A percentile compares a stretch with the other conserved stretches of the same genome.
Evolutionary conservation across 2,888 invertebrate genomes (phyloP).

Genomic region (Eupithecia tripunctaria): DNA sequence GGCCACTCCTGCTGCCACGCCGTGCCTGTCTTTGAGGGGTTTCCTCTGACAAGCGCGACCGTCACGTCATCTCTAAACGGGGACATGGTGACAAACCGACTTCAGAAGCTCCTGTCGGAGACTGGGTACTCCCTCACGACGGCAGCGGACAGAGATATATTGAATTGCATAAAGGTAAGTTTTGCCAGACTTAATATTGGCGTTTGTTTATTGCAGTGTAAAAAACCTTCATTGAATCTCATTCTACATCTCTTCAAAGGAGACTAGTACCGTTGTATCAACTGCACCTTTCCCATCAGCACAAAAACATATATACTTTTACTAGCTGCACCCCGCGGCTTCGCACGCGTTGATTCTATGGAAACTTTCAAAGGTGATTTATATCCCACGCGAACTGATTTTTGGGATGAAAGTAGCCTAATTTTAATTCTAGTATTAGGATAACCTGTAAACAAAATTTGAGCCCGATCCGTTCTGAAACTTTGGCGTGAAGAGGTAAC

Average conservation of each 20-base stretch:
- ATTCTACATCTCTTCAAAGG: background rate
- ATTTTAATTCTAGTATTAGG: no score
- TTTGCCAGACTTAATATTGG: background rate
- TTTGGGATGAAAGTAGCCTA: no score
- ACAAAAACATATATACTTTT: background rate
- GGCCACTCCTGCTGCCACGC: constrained; percentile 78
- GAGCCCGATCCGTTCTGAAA: no score
- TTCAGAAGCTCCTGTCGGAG: constrained; percentile 92
- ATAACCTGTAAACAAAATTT: no score
- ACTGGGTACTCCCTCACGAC: constrained; percentile 95
- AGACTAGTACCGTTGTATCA: background rate
- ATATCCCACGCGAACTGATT: no score
- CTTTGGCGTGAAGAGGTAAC: no score
- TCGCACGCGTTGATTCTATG: no score
- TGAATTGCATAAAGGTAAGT: constrained; percentile 92
- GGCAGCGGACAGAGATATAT: constrained; percentile 93
- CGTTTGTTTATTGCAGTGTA: background rate
- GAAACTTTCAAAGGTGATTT: no score
- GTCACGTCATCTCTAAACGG: constrained; percentile 93
- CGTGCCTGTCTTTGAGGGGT: constrained; percentile 86
- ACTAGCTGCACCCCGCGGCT: no score
- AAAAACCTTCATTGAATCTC: background rate
- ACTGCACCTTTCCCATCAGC: background rate
- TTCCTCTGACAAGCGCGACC: constrained; percentile 92
- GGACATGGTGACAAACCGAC: constrained; percentile 90